These are phyloP conservation scores for Mormyrus lacerda DNA, from an alignment of 2,113 vertebrate species.

Conservation along the genomic window DNA sequence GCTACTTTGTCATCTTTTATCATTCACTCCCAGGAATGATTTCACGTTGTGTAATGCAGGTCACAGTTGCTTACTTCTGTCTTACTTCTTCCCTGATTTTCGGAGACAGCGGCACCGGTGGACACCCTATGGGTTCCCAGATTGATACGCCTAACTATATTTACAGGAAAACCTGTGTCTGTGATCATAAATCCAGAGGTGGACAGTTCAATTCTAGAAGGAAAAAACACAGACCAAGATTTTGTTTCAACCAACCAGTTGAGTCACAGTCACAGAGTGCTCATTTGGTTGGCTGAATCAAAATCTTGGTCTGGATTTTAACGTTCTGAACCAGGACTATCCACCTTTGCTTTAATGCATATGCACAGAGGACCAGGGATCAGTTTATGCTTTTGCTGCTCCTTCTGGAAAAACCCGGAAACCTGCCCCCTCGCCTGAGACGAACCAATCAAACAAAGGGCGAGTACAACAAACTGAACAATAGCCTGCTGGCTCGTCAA, in stretches of 20 bases:
- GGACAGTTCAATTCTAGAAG: neutral
- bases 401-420: neutral
- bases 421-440: neutral
- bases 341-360: neutral
- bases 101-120: neutral
- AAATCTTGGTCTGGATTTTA: neutral
- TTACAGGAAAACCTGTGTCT: no score
- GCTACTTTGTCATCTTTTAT: neutral
- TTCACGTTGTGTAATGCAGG: neutral
- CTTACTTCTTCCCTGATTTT: neutral
- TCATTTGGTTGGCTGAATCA: neutral
- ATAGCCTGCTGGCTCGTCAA: no score
- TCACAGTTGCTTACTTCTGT: neutral
- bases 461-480: neutral
- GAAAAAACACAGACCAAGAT: neutral
- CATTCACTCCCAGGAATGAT: slow-evolving; percentile 12
- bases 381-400: neutral
- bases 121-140: neutral
- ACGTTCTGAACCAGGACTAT: neutral
- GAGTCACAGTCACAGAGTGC: neutral
- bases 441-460: neutral
- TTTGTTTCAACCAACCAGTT: neutral
- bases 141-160: neutral
- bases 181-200: neutral
- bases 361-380: neutral